phyloP scores from a whole-genome alignment of 2,113 vertebrate species.

The Eurypyga helias region DNA sequence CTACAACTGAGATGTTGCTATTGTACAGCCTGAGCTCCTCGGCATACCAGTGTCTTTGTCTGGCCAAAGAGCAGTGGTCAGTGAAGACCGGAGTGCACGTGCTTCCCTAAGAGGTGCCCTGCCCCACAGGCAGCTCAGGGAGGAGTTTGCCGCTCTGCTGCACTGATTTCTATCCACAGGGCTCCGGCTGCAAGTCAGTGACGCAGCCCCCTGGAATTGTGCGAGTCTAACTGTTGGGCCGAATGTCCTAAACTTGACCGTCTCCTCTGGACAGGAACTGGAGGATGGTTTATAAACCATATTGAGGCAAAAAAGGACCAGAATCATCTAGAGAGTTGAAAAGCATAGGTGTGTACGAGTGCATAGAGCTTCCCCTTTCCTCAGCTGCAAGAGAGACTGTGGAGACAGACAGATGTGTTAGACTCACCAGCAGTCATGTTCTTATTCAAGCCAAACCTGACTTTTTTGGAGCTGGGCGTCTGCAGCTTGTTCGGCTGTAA shows the following conservation, averaged over 20 bases:
- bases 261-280: not conserved
- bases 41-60: not conserved
- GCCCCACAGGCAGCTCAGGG: not conserved
- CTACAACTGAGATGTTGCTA: not conserved
- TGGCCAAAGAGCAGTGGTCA: not conserved
- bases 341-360: not conserved
- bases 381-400: not conserved
- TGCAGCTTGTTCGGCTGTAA: slow-evolving; percentile 70
- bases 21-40: not conserved
- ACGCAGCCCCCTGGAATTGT: not conserved
- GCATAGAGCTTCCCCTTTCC: not conserved
- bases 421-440: slow-evolving; percentile 85
- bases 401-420: not conserved
- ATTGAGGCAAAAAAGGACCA: not conserved
- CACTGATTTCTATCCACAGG: not conserved
- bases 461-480: slow-evolving; percentile 78
- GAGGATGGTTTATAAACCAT: not conserved
- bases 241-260: not conserved
- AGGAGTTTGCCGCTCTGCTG: not conserved
- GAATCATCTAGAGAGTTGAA: not conserved
- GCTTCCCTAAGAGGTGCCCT: not conserved
- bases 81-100: not conserved
- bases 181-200: not conserved
- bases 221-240: not conserved
- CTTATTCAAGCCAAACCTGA: slow-evolving; percentile 85